Evolutionary conservation across 2,888 invertebrate species (phyloP), one percentile per base, ranked within the genome.

Genomic region (Mythimna lalbum): DNA sequence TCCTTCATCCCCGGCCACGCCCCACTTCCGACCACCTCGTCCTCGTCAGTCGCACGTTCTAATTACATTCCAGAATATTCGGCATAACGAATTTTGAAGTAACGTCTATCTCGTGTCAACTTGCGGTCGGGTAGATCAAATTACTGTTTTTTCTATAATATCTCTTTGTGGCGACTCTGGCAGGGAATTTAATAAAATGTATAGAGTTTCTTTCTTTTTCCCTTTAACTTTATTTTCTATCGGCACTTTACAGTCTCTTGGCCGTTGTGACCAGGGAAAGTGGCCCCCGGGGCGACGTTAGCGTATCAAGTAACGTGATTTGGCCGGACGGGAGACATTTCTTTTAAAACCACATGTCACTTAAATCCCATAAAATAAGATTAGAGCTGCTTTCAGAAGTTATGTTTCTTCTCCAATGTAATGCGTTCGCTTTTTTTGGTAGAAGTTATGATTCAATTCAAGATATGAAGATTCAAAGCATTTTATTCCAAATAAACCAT

Each of bases 41-140:
- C 57, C 63, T 73, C 71, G 64, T 69, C 70, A 72, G 69, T 62
- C 47, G 69, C 65, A 53, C 39, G 23, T 23, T 60, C 55, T 84
- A 82, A 83, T 83, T 84, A 80, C 67, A 77, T 83, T 84, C 53
- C 69, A 64, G 71, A 84, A 83, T 77, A 73, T 82, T 75, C 74
- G 66, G 75, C 72, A 65, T 43, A 77, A 73, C 59, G 19, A 78
- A 66, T 68, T 83, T 65, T 65, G 49, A 63, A 69, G 69, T 62
- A 71, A 84, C 71, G 83, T 83, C 83, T 80, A 69, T 82, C 77
- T 71, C n/a, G 61, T 63, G 83, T 80, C 77, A 71, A 76, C 75
- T 77, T 77, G 73, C 60, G 66, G 69, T 53, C 47, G 68, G 56
- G 57, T 53, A 71, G 67, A 85, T 84, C 66, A 74, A 81, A 84